These are phyloP conservation scores for Eristalis arbustorum DNA, from an alignment of 2,888 invertebrate genomes.

Conservation along the genomic window DNA sequence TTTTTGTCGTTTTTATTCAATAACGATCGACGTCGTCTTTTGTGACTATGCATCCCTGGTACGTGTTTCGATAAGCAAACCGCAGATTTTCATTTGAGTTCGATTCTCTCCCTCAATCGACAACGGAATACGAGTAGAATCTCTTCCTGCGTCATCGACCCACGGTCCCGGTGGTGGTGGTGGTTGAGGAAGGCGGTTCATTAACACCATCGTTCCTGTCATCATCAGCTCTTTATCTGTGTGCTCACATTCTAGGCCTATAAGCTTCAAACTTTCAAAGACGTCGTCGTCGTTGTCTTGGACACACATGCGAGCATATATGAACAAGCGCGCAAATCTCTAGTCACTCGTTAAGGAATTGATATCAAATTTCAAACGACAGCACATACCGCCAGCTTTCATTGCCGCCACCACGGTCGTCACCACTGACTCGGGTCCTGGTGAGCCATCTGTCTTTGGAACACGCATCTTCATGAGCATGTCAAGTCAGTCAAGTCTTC, in stretches of 20 bases:
- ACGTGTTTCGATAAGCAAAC: slow-evolving; percentile 44
- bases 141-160: not conserved
- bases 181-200: slow-evolving; percentile 27
- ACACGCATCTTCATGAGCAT: slow-evolving; percentile 41
- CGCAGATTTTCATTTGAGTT: slow-evolving; percentile 41
- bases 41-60: slow-evolving; percentile 12
- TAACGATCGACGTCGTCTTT: slow-evolving; percentile 20
- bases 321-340: slow-evolving; percentile 53
- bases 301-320: not conserved
- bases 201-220: slow-evolving; percentile 53
- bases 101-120: slow-evolving; percentile 3
- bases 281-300: slow-evolving; percentile 20
- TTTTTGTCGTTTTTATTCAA: slow-evolving; percentile 28
- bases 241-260: slow-evolving; percentile 34
- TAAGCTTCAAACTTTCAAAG: slow-evolving; percentile 62
- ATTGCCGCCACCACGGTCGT: slow-evolving; percentile 33
- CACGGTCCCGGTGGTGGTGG: slow-evolving; percentile 7
- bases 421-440: slow-evolving; percentile 1
- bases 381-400: slow-evolving; percentile 59
- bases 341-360: slow-evolving; percentile 66
- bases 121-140: not conserved
- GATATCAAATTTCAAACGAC: slow-evolving; percentile 66
- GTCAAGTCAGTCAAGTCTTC: not conserved
- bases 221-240: slow-evolving; percentile 17
- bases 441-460: slow-evolving; percentile 24